Percentiles rank a stretch among this genome's conserved stretches.
These are phyloP conservation scores for Drosophila serrata DNA, from an alignment of 1,140 invertebrate genomes.

Conservation along the genomic window DNA sequence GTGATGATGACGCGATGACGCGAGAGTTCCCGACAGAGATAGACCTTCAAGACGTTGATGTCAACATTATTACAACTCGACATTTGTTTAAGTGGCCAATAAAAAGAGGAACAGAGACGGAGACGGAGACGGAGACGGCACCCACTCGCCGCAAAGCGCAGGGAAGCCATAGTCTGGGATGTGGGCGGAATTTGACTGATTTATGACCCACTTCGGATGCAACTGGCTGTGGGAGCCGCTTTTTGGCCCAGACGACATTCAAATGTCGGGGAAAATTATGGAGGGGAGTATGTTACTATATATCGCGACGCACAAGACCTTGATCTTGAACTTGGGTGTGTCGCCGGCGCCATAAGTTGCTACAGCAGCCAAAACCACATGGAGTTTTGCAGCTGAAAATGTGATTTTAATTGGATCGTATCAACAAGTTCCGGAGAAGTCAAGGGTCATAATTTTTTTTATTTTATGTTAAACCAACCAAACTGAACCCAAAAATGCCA, in stretches of 20 bases:
- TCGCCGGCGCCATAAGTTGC: slow-evolving; percentile 16
- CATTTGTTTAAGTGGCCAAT: slow-evolving; percentile 67
- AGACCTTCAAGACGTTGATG: slow-evolving; percentile 46
- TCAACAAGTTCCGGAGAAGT: slow-evolving; percentile 53
- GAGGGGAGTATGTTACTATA: slow-evolving; percentile 15
- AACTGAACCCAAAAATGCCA: slow-evolving; percentile 33
- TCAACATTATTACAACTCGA: slow-evolving; percentile 60
- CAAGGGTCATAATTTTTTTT: slow-evolving; percentile 26
- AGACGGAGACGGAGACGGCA: slow-evolving; percentile 35
- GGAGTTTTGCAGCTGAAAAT: slow-evolving; percentile 55
- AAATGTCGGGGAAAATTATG: slow-evolving; percentile 29
- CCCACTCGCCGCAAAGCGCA: slow-evolving; percentile 31
- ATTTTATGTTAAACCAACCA: background rate
- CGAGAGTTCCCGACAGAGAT: slow-evolving; percentile 28
- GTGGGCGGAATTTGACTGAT: slow-evolving; percentile 75
- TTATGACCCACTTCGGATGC: slow-evolving; percentile 68
- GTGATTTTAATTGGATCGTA: slow-evolving; percentile 69
- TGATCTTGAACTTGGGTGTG: slow-evolving; percentile 76
- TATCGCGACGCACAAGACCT: slow-evolving; percentile 38
- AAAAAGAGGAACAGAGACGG: slow-evolving; percentile 45
- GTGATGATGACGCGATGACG: slow-evolving; percentile 35
- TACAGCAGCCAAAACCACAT: slow-evolving; percentile 58
- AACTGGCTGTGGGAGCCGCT: slow-evolving; percentile 53
- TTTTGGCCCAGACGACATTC: slow-evolving; percentile 40
- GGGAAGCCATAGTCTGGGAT: slow-evolving; percentile 23